Base-by-base conservation (phyloP, 2,113 vertebrate genomes). In the Silurus glanis region DNA sequence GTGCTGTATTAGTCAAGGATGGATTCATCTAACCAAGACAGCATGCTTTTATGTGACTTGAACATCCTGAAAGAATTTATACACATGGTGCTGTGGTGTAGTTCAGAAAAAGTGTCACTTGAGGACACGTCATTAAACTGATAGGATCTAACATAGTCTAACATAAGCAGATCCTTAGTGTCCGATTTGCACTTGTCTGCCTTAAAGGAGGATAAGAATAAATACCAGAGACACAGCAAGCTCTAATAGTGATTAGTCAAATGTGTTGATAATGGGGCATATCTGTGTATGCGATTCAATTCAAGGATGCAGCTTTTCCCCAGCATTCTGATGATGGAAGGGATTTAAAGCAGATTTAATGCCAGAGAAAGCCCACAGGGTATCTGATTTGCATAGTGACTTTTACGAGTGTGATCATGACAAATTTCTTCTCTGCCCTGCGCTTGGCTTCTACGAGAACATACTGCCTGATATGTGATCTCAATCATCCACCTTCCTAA, bases 221-320 rank as follows among this genome's bases (percentile, higher is more conserved):
- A 49, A 74, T 58, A 75, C 25, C 83, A 62, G 71, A 64, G 56
- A 85, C 19, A 62, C 19, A 91, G 90, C 87, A 93, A 91, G 93
- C 91, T 92, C 88, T 91, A 84, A 91, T 91, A 84, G 85, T 86
- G 53, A 51, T 80, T 62, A 45, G 56, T 61, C 78, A 21, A 93
- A 94, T 94, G 91, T 86, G 91, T 88, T 91, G 82, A 91, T 93
- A 92, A 94, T 93, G 90, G 91, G 74, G 74, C 58, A 81, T 80
- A 80, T 45, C 56, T 47, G 56, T 47, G 23, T 23, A 25, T 58
- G 16, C 58, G 55, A 79, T 79, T 25, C 76, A 58, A 8, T 16
- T 79, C 25, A 8, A 80, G 56, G 37, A 80, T 80, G 56, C 78
- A 61, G 25, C 17, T 45, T 80, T 80, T 61, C 4, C 28, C 28